A percentile compares a stretch with the other conserved stretches of the same genome.
Conservation (phyloP, 2,797 vertebrate species). For the Spheniscus humboldti region DNA sequence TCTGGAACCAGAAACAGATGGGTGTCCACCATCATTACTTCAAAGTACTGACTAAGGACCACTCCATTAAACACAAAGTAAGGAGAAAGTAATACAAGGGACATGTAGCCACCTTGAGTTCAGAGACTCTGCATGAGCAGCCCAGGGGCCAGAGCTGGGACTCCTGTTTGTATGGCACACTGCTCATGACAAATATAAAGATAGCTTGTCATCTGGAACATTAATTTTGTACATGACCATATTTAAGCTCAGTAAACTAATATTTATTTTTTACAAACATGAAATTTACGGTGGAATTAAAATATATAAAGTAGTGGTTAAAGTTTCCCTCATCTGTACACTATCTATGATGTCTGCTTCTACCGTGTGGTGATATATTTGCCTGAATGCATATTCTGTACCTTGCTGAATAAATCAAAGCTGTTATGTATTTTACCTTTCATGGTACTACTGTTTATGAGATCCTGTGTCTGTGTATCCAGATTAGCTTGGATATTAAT, state of each 20-base stretch:
- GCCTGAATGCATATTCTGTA: not conserved
- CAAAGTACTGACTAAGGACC: not conserved
- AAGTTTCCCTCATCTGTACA: not conserved
- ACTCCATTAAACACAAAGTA: not conserved
- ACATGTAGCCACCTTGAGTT: not conserved
- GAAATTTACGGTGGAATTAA: not conserved
- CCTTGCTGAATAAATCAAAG: slow-evolving; percentile 10
- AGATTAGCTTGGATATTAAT: not conserved
- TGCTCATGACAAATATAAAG: not conserved
- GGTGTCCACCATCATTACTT: not conserved
- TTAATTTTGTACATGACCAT: not conserved
- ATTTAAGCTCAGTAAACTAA: not conserved
- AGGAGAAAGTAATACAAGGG: not conserved
- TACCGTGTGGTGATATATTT: not conserved
- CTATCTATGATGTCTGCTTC: not conserved
- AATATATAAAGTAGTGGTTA: not conserved
- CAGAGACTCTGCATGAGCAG: not conserved
- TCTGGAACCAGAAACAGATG: not conserved
- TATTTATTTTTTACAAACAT: not conserved
- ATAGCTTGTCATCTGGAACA: not conserved
- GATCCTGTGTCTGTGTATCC: not conserved
- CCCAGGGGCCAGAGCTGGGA: not conserved
- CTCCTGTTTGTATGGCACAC: not conserved
- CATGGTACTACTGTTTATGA: not conserved
- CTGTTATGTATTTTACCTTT: not conserved